Conservation (phyloP, 2,888 invertebrate species). For the Nipponacmea schrenckii region DNA sequence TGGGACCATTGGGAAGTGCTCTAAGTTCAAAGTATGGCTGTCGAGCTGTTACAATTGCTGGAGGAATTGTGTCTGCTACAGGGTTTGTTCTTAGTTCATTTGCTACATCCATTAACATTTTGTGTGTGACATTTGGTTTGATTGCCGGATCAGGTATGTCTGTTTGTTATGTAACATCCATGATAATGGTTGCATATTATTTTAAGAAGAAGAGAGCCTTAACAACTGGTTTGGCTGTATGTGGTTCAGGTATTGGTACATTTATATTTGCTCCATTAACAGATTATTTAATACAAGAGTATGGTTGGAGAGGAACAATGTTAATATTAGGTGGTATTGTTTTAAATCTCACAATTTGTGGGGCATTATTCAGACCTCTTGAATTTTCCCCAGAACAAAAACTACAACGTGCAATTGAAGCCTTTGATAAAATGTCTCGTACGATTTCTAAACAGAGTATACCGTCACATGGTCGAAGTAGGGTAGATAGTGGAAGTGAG, state of each 20-base stretch:
- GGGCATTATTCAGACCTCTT: constrained; percentile 60
- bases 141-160: constrained; percentile 65
- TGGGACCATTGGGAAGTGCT: constrained; percentile 65
- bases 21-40: constrained; percentile 65
- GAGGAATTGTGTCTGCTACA: constrained; percentile 58
- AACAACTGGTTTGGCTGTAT: constrained; percentile 66
- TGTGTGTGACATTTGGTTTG: constrained; percentile 66
- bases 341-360: constrained; percentile 62
- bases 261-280: constrained; percentile 64
- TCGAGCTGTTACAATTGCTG: constrained; percentile 59
- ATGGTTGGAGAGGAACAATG: constrained; percentile 65
- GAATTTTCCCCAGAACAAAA: constrained; percentile 50
- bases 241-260: constrained; percentile 67
- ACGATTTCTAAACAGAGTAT: constrained; percentile 42
- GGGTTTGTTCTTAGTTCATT: constrained; percentile 62
- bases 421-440: constrained; percentile 53
- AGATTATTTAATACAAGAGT: constrained; percentile 57
- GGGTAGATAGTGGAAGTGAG: constrained; percentile 36
- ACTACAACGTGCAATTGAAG: constrained; percentile 46
- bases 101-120: constrained; percentile 54
- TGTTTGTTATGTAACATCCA: constrained; percentile 65
- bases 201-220: constrained; percentile 66
- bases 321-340: constrained; percentile 62
- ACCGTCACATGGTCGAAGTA: constrained; percentile 34
- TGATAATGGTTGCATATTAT: constrained; percentile 67